Evolutionary conservation across 1,140 invertebrate species (phyloP), one percentile per base, ranked within the genome.

Genomic region (Leptopilina boulardi): DNA sequence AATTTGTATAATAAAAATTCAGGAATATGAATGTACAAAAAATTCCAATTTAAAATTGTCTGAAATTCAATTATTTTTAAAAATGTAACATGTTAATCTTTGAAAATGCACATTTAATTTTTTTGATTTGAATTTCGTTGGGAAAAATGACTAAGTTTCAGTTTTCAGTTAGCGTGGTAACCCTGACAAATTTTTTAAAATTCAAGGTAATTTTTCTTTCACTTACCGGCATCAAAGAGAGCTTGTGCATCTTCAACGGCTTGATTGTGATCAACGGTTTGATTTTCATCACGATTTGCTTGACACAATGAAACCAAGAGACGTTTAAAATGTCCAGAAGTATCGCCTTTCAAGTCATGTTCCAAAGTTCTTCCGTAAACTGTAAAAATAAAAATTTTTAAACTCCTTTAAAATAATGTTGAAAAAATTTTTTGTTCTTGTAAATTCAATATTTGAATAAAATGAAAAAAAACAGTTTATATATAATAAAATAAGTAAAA

Each of bases 251-350:
- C 94, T 23, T 91, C 83, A 21, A 77, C 79, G 3, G 93, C 93
- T 44, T 90, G 87, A 3, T 79, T 86, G 30, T 89, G 86, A 87
- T 93, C 90, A n/a, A 94, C 91, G 38, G 90, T 91, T 80, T 95
- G 94, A 88, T 95, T 95, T 91, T 97, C 96, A 88, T 96, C 95
- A 23, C 96, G 93, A 85, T 96, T 96, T 59, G 94, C 96, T 92
- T 96, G 94, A 71, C 94, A 94, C 56, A 97, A 89, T 0, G 96
- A 96, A 19, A 99, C 95, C 70, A 98, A 93, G 3, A 99, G 91
- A 74, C 97, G 94, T 89, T 96, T 96, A 91, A 99, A 99, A 87
- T 97, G 93, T n/a, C 96, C 98, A 2, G 97, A 98, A 19, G 98
- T 98, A 86, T 99, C 98, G 23, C 95, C 96, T 86, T 95, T 95